These are phyloP conservation scores for Nephotettix cincticeps DNA, from an alignment of 1,140 invertebrate species.

Conservation along the genomic window DNA sequence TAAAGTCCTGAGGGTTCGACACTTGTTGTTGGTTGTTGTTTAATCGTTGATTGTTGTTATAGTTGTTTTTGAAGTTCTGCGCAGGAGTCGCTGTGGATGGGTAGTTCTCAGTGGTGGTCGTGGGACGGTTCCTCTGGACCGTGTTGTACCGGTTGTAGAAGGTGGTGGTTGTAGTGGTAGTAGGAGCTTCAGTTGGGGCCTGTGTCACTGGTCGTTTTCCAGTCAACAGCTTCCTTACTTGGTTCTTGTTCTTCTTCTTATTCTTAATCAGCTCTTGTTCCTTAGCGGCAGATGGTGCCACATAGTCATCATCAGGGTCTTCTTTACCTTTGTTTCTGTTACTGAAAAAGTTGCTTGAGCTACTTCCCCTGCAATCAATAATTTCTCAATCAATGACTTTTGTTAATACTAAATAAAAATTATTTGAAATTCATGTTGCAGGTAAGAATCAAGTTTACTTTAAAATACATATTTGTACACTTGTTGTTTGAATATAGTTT, in stretches of 20 bases:
- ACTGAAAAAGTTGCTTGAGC: conserved; percentile 68
- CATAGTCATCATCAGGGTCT: conserved; percentile 56
- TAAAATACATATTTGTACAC: too few species aligned
- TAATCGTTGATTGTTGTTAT: conserved; percentile 16
- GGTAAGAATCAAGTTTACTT: too few species aligned
- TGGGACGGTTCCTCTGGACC: conserved; percentile 26
- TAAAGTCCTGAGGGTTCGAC: neutral
- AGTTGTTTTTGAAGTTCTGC: conserved; percentile 13
- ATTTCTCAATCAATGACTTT: too few species aligned
- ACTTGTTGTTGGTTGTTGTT: conserved; percentile 9
- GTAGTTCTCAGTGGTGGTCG: conserved; percentile 16
- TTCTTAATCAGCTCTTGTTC: conserved; percentile 30
- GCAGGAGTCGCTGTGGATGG: conserved; percentile 7
- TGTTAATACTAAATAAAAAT: too few species aligned
- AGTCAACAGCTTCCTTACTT: conserved; percentile 36
- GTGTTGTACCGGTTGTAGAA: conserved; percentile 29
- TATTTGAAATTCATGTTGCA: too few species aligned
- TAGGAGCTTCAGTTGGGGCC: conserved; percentile 9
- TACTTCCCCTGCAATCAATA: conserved; percentile 53
- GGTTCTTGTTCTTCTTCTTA: conserved; percentile 34
- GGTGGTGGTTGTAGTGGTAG: conserved; percentile 19
- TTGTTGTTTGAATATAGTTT: too few species aligned
- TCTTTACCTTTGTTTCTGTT: conserved; percentile 59
- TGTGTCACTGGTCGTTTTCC: conserved; percentile 32
- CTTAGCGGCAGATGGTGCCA: conserved; percentile 40